A percentile compares a stretch with the other conserved stretches of the same genome.
These are phyloP conservation scores for Ictalurus furcatus DNA, from an alignment of 2,113 vertebrate species.

Conservation along the genomic window DNA sequence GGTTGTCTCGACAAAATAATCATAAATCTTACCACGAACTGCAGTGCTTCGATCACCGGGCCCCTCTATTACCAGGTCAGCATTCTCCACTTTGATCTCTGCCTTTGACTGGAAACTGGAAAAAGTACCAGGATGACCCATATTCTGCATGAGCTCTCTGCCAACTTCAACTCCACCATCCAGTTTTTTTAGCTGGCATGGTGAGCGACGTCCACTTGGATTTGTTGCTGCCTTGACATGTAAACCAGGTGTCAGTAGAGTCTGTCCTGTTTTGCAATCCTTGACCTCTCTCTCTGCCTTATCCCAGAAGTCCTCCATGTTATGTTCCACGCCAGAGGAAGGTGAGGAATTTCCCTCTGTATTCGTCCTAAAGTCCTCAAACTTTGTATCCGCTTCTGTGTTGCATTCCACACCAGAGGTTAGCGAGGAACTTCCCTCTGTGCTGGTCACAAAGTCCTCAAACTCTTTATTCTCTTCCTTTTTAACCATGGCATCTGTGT, in stretches of 20 bases:
- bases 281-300: conserved; percentile 40
- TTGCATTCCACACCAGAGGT: background rate
- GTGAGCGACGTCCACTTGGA: conserved; percentile 65
- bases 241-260: conserved; percentile 18
- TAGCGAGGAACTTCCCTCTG: background rate
- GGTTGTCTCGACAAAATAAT: conserved; percentile 79
- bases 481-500: conserved; percentile 16
- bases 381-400: background rate
- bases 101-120: conserved; percentile 83
- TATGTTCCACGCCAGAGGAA: background rate
- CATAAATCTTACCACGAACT: conserved; percentile 82
- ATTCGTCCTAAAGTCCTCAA: conserved; percentile 12
- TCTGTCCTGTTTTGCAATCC: conserved; percentile 53
- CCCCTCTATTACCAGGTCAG: conserved; percentile 62
- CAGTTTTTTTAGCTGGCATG: conserved; percentile 70
- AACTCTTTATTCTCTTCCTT: conserved; percentile 15
- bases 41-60: conserved; percentile 38
- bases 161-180: conserved; percentile 71
- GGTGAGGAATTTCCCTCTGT: background rate
- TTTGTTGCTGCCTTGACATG: conserved; percentile 37
- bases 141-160: conserved; percentile 69
- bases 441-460: conserved; percentile 6
- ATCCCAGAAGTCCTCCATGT: background rate
- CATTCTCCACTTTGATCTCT: conserved; percentile 81
- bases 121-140: conserved; percentile 58